Evolutionary conservation across 2,888 invertebrate genomes (phyloP), one percentile per base, ranked within the genome.

Genomic region (Pachymerium ferrugineum): DNA sequence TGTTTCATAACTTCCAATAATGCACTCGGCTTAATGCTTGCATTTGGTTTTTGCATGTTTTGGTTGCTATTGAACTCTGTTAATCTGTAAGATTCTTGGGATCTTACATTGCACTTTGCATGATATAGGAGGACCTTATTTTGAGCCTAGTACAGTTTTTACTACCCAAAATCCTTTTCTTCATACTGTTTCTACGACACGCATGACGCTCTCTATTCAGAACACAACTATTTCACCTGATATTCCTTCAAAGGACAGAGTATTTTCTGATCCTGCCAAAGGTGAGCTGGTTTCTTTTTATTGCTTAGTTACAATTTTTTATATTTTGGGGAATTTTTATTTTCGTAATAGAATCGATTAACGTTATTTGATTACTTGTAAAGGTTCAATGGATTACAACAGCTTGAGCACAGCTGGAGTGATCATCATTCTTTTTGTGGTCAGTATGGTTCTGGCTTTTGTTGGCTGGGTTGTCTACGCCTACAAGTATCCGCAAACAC

Each of bases 401-500:
- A 73, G 78, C 22, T 78, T 86, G 83, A 85, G 86, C 30, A 84
- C 87, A 8, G 86, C 87, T 6, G 86, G 87, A 47, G 84, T 87
- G 70, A 85, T 92, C 70, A 89, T 89, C 4, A 88, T 92, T 22
- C 84, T 93, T 78, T 85, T 93, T 69, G 84, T 91, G 29, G 82
- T 93, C 73, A 86, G 89, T 0, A 82, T 93, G 68, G 82, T 92
- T 10, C 85, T 87, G 73, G 87, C 87, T 31, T 80, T 89, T n/a
- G 87, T 86, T 29, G 87, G 89, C 8, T 98, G 97, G 97, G 83
- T 90, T 19, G 84, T 91, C 19, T 98, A 98, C 83, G 98, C 97
- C 3, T 99, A 97, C 85, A 90, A 92, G 81, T 94, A 97, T 85
- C 98, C 98, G 1, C 96, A 96, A 81, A 93, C 95, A 5, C 88